Evolutionary conservation across 2,888 invertebrate genomes (phyloP).

Genomic region (Pterobdella sp.): DNA sequence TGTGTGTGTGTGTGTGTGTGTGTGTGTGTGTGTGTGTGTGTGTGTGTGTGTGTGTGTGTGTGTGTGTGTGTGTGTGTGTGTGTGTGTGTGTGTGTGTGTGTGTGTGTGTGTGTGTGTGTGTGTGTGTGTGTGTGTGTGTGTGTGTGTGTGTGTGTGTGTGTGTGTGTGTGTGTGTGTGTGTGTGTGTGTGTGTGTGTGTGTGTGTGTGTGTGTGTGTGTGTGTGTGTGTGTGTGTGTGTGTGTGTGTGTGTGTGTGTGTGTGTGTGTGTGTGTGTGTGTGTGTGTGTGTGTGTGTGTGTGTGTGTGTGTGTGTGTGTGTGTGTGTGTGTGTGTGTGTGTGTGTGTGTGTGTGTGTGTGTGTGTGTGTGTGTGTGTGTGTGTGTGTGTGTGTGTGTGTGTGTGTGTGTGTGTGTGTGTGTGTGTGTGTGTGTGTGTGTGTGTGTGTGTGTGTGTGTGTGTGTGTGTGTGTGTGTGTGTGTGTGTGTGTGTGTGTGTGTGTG

Average conservation of each 20-base stretch:
- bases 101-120: constrained; percentile 21
- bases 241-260: constrained; percentile 8
- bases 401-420: not conserved
- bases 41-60: constrained; percentile 22
- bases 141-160: constrained; percentile 1
- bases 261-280: constrained; percentile 15
- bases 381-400: constrained; percentile 9
- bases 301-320: not conserved
- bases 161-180: constrained; percentile 9
- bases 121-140: constrained; percentile 5
- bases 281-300: not conserved
- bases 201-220: not conserved
- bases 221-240: not conserved
- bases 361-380: not conserved
- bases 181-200: constrained; percentile 6
- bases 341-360: constrained; percentile 14
- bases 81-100: constrained; percentile 14
- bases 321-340: not conserved
- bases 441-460: constrained; percentile 25
- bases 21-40: constrained; percentile 14
- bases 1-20: not conserved
- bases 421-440: constrained; percentile 19
- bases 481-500: constrained; percentile 23
- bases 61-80: constrained; percentile 15
- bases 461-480: constrained; percentile 22